Conservation (phyloP, 2,797 vertebrate species). For the Clarias laeviceps region DNA sequence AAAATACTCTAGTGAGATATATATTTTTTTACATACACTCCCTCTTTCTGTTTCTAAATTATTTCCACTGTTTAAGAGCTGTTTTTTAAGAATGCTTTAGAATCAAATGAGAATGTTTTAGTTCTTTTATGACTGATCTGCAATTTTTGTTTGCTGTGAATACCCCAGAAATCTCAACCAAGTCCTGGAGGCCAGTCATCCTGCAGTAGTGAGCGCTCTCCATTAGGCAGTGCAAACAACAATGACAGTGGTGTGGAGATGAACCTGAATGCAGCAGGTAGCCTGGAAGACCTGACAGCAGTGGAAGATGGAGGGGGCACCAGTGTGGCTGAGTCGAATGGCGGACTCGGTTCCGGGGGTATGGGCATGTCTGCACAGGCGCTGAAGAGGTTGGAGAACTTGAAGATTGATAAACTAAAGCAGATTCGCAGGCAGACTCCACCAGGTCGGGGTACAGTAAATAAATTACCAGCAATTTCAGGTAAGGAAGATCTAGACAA, state of each 20-base stretch:
- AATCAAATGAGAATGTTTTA: not conserved
- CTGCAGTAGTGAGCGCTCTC: constrained; percentile 94
- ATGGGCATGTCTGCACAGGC: constrained; percentile 85
- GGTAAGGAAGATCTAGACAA: constrained; percentile 70
- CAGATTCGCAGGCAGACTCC: constrained; percentile 83
- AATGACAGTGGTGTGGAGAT: constrained; percentile 98
- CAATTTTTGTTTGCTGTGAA: not conserved
- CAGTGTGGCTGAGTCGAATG: constrained; percentile 69
- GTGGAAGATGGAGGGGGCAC: constrained; percentile 85
- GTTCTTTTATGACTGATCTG: constrained; percentile 14
- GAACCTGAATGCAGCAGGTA: constrained; percentile 90
- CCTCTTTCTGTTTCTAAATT: not conserved
- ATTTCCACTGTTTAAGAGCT: not conserved
- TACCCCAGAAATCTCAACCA: constrained; percentile 88
- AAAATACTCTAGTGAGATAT: constrained; percentile 80
- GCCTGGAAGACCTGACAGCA: constrained; percentile 91
- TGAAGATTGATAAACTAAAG: constrained; percentile 94
- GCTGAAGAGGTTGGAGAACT: constrained; percentile 91
- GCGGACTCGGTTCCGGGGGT: constrained; percentile 71
- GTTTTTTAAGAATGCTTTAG: not conserved
- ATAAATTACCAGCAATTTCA: constrained; percentile 84
- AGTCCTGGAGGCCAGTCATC: constrained; percentile 93
- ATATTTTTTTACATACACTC: not conserved
- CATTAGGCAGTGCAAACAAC: constrained; percentile 92
- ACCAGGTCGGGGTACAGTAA: constrained; percentile 70